Conservation (phyloP, 2,797 vertebrate genomes). For the Mycteria americana region DNA sequence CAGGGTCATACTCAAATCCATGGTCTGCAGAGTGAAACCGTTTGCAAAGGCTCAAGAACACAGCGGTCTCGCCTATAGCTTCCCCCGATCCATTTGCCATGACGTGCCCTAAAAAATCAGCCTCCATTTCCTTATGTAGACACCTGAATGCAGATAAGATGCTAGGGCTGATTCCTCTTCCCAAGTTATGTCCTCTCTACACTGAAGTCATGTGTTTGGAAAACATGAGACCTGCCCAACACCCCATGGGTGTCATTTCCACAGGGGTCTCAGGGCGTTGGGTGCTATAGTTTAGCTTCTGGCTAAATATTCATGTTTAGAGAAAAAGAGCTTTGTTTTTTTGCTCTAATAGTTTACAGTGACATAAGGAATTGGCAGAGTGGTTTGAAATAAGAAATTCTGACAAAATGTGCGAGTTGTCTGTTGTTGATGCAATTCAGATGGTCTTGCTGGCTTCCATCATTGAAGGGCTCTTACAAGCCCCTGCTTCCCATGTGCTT, state of each 20-base stretch:
- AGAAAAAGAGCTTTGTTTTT: neutral
- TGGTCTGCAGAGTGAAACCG: rapidly evolving
- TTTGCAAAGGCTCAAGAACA: neutral
- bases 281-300: neutral
- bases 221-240: rapidly evolving
- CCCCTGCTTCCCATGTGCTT: rapidly evolving
- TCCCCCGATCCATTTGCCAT: rapidly evolving
- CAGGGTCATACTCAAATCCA: neutral
- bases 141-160: neutral
- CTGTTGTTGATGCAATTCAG: neutral
- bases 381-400: neutral
- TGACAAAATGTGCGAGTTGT: neutral
- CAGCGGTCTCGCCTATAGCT: rapidly evolving
- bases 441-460: neutral
- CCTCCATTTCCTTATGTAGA: neutral
- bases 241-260: rapidly evolving
- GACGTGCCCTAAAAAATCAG: neutral
- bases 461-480: neutral
- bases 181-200: rapidly evolving
- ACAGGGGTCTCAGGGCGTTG: neutral
- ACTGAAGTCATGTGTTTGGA: rapidly evolving
- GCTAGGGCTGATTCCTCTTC: neutral
- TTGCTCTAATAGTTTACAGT: neutral
- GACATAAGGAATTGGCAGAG: neutral
- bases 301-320: neutral